Evolutionary conservation across 2,797 vertebrate species (phyloP).

Genomic region (Lithobates pipiens): DNA sequence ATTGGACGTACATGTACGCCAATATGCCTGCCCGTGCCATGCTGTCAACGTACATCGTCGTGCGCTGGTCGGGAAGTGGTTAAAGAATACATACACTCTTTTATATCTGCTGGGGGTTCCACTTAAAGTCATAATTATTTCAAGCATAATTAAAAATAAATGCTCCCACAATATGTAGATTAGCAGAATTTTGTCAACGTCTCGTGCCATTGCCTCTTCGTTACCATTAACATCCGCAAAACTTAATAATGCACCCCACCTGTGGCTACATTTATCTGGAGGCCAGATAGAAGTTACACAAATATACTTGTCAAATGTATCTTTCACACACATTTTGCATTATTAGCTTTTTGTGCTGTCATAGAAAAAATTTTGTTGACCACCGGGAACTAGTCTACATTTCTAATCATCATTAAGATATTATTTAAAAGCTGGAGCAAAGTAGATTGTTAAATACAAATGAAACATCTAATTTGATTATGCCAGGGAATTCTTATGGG

Average conservation of each 20-base stretch:
- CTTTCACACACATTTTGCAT: slow-evolving; percentile 52
- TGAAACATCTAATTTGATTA: slow-evolving; percentile 58
- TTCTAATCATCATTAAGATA: slow-evolving; percentile 59
- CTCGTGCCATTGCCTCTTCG: slow-evolving; percentile 26
- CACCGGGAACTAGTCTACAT: slow-evolving; percentile 55
- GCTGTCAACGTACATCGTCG: too few species aligned
- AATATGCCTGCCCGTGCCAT: too few species aligned
- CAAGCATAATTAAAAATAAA: background rate
- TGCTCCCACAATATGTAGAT: background rate
- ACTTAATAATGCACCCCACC: slow-evolving; percentile 40
- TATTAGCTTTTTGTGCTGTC: slow-evolving; percentile 54
- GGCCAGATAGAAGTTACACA: slow-evolving; percentile 39
- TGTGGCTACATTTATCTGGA: slow-evolving; percentile 41
- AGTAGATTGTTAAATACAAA: slow-evolving; percentile 59
- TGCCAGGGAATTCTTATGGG: slow-evolving; percentile 54
- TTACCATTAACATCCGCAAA: slow-evolving; percentile 19
- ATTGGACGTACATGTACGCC: too few species aligned
- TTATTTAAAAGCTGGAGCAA: slow-evolving; percentile 47
- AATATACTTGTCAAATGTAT: slow-evolving; percentile 55
- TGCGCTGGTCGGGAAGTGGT: too few species aligned
- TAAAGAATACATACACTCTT: background rate
- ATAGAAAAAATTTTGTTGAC: slow-evolving; percentile 49
- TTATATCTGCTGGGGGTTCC: background rate
- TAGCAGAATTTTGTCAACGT: slow-evolving; percentile 44
- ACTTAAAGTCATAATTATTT: background rate